These are phyloP conservation scores for Lasius platythorax DNA, from an alignment of 2,888 invertebrate genomes.

Conservation along the genomic window DNA sequence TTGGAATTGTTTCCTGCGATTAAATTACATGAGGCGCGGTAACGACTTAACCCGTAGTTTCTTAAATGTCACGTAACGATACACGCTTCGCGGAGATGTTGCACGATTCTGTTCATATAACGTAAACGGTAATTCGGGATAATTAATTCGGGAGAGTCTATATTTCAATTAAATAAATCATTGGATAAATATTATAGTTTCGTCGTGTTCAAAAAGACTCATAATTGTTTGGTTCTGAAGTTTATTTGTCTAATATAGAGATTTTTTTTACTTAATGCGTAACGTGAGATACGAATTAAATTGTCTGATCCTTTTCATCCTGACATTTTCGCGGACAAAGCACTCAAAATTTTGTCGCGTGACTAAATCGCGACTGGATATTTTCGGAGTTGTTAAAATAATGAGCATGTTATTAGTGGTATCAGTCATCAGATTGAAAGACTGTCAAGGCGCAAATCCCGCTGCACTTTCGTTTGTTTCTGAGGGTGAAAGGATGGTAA, in stretches of 20 bases:
- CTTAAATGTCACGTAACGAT: constrained; percentile 44
- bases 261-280: not conserved
- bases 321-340: no score
- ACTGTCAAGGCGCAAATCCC: not conserved
- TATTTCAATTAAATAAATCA: not conserved
- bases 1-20: constrained; percentile 52
- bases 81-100: not conserved
- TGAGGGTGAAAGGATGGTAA: not conserved
- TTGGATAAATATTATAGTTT: not conserved
- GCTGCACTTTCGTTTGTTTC: not conserved
- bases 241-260: not conserved
- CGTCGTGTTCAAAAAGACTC: not conserved
- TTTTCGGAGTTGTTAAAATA: not conserved
- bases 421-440: constrained; percentile 18
- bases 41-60: constrained; percentile 46
- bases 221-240: not conserved
- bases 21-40: constrained; percentile 52
- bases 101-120: not conserved
- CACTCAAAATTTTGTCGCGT: not conserved
- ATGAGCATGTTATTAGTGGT: not conserved
- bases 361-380: not conserved
- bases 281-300: not conserved
- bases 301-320: no score
- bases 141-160: not conserved
- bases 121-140: constrained; percentile 33